These are phyloP conservation scores for Tetramorium bicarinatum DNA, from an alignment of 2,888 invertebrate genomes.

Conservation along the genomic window DNA sequence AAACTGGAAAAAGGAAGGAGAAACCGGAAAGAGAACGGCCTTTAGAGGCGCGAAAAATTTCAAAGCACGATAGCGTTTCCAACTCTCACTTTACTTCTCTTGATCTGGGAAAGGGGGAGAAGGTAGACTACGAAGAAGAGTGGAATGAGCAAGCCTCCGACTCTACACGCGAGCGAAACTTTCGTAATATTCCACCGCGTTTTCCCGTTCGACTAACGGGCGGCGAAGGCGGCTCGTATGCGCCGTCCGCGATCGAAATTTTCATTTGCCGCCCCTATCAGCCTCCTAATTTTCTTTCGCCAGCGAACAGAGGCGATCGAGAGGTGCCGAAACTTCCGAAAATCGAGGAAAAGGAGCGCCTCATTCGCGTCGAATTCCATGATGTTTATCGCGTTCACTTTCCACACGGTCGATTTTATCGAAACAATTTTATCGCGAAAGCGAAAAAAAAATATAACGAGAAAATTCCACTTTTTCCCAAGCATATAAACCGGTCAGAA, in stretches of 20 bases:
- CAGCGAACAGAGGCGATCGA: slow-evolving; percentile 16
- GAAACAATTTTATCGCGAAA: slow-evolving; percentile 13
- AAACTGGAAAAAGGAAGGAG: slow-evolving; percentile 15
- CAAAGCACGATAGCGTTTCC: slow-evolving; percentile 56
- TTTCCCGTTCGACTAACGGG: slow-evolving; percentile 55
- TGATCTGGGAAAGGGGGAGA: slow-evolving; percentile 45
- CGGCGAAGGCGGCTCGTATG: background rate
- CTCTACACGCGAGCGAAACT: slow-evolving; percentile 66
- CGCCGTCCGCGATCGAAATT: slow-evolving; percentile 59
- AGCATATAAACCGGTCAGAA: background rate
- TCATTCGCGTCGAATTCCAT: background rate
- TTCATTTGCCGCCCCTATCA: slow-evolving; percentile 60
- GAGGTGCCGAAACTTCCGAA: background rate
- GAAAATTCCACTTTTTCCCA: background rate
- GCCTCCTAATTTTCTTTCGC: slow-evolving; percentile 55
- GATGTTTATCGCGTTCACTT: slow-evolving; percentile 10
- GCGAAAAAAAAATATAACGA: background rate
- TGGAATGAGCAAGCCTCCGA: slow-evolving; percentile 49
- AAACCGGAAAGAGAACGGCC: slow-evolving; percentile 9
- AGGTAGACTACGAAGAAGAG: background rate
- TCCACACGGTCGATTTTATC: background rate
- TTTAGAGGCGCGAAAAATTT: slow-evolving; percentile 69
- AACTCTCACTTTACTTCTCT: slow-evolving; percentile 50
- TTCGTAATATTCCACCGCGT: slow-evolving; percentile 69
- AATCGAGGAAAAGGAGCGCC: background rate